Conservation (phyloP, 2,113 vertebrate species). For the Rhagologus leucostigma region DNA sequence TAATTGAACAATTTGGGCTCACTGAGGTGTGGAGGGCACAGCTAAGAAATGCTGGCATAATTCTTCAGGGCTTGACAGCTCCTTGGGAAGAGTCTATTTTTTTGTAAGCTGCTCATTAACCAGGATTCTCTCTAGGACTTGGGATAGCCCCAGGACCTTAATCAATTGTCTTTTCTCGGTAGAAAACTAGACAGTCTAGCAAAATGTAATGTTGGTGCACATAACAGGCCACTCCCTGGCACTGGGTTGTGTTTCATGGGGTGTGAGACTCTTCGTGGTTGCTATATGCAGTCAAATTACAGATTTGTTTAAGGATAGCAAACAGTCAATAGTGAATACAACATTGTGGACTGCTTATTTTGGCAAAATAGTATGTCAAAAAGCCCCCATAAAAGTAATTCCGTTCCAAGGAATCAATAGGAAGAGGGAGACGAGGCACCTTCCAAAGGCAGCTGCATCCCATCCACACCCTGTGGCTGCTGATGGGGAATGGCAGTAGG, state of each 20-base stretch:
- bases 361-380: not conserved
- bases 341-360: not conserved
- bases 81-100: slow-evolving; percentile 8
- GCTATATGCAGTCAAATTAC: not conserved
- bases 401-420: not conserved
- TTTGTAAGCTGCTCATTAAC: slow-evolving; percentile 20
- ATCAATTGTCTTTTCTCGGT: not conserved
- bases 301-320: not conserved
- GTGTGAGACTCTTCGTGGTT: not conserved
- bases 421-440: not conserved
- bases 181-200: not conserved
- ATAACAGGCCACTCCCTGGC: not conserved
- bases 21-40: slow-evolving; percentile 39
- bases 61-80: slow-evolving; percentile 40
- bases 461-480: accelerated
- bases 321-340: not conserved
- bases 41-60: not conserved
- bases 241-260: not conserved
- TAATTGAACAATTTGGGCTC: slow-evolving; percentile 48
- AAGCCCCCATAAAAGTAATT: not conserved
- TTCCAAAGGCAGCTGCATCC: not conserved
- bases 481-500: not conserved
- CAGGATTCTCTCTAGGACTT: not conserved
- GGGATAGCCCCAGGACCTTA: not conserved
- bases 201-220: not conserved